These are phyloP conservation scores for Alviniconcha strummeri DNA, from an alignment of 2,888 invertebrate genomes.

Conservation along the genomic window DNA sequence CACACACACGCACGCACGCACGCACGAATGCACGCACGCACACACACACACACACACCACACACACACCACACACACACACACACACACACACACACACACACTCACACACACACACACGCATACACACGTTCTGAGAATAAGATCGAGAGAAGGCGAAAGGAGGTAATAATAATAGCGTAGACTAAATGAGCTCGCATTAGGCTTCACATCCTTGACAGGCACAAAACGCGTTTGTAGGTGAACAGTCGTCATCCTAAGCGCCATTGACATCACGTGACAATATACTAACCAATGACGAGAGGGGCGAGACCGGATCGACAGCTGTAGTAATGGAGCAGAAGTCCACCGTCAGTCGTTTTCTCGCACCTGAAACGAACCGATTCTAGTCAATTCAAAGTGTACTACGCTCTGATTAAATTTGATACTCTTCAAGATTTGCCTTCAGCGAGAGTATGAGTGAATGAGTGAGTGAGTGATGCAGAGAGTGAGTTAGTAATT, in stretches of 20 bases:
- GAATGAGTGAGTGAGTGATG: no score
- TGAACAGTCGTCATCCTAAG: no score
- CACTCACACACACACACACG: background rate
- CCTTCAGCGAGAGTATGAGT: no score
- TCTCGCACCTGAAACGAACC: constrained; percentile 55
- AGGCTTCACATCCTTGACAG: no score
- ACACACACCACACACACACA: constrained; percentile 17
- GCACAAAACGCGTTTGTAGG: no score
- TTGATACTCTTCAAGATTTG: no score
- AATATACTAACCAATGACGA: constrained; percentile 65
- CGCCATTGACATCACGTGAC: background rate
- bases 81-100: constrained; percentile 1
- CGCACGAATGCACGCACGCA: background rate
- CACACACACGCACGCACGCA: background rate
- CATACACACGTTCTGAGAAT: background rate
- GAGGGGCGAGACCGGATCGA: constrained; percentile 66
- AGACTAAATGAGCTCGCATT: no score
- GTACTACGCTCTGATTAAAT: no score
- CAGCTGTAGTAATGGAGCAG: constrained; percentile 68
- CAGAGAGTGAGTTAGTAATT: no score
- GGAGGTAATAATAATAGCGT: no score
- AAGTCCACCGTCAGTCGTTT: constrained; percentile 52
- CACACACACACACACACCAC: constrained; percentile 18
- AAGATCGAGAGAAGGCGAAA: no score
- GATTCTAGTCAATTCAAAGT: no score